phyloP scores from a whole-genome alignment of 2,113 vertebrate species.

The Potamarius usumacintae region DNA sequence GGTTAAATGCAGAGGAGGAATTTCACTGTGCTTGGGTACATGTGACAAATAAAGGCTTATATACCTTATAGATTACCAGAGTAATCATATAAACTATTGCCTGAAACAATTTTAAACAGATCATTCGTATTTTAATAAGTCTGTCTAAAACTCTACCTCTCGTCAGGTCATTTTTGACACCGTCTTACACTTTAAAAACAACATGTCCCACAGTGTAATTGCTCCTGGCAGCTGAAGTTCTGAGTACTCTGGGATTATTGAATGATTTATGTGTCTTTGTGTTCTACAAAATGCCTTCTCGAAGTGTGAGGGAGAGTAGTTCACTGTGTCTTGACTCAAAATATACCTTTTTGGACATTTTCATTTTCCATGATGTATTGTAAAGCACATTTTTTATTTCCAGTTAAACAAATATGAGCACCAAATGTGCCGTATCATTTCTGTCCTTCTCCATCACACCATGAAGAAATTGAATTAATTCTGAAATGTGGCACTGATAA shows the following conservation, averaged over 20 bases:
- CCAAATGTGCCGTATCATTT: neutral
- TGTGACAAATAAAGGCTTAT: too few species aligned
- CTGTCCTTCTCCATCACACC: constrained; percentile 14
- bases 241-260: neutral
- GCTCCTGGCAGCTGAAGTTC: neutral
- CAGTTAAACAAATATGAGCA: constrained; percentile 8
- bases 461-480: neutral
- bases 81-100: neutral
- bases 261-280: neutral
- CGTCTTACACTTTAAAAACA: neutral
- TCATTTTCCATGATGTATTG: constrained; percentile 20
- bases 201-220: neutral
- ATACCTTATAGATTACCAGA: neutral
- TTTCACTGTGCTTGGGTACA: too few species aligned
- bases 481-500: constrained; percentile 16
- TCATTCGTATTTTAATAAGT: neutral
- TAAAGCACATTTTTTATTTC: constrained; percentile 17
- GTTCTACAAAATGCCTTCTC: neutral
- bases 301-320: neutral
- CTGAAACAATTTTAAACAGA: neutral
- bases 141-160: neutral
- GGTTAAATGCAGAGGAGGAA: too few species aligned
- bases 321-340: neutral
- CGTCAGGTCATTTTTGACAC: neutral
- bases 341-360: constrained; percentile 32